Evolutionary conservation across 2,888 invertebrate genomes (phyloP).

Genomic region (Amiota minor): DNA sequence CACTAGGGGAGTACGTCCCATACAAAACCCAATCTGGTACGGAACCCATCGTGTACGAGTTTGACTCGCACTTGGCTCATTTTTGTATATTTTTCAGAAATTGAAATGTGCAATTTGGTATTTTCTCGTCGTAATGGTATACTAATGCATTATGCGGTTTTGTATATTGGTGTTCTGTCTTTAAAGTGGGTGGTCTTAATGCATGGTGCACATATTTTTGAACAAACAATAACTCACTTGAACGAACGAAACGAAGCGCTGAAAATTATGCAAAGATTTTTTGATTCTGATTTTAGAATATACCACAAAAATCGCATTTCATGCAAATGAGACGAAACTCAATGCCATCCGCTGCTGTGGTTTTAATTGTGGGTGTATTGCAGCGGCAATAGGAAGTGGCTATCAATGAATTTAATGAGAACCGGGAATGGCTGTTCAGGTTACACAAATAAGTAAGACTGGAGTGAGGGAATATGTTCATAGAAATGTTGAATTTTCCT

Average conservation of each 20-base stretch:
- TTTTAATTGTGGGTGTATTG: background rate
- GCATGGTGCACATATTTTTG: background rate
- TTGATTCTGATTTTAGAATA: background rate
- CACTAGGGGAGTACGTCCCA: too few relatives aligned
- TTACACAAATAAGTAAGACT: too few relatives aligned
- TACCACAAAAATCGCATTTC: slow-evolving; percentile 7
- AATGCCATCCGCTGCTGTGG: background rate
- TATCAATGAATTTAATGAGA: background rate
- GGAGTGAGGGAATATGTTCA: too few relatives aligned
- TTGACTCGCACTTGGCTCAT: too few relatives aligned
- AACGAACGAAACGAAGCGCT: background rate
- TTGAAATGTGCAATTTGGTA: too few relatives aligned
- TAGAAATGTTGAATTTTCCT: too few relatives aligned
- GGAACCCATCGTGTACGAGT: too few relatives aligned
- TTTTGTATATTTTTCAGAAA: too few relatives aligned
- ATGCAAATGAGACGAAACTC: slow-evolving; percentile 19
- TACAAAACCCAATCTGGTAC: too few relatives aligned
- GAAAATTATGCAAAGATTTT: slow-evolving; percentile 16
- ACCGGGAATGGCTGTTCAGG: too few relatives aligned
- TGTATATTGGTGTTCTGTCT: background rate
- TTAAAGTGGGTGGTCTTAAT: slow-evolving; percentile 2
- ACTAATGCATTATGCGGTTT: background rate
- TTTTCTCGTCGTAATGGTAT: background rate
- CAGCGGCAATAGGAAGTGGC: background rate
- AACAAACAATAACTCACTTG: background rate